These are phyloP conservation scores for Thymelicus acteon DNA, from an alignment of 2,888 invertebrate species.

Conservation along the genomic window DNA sequence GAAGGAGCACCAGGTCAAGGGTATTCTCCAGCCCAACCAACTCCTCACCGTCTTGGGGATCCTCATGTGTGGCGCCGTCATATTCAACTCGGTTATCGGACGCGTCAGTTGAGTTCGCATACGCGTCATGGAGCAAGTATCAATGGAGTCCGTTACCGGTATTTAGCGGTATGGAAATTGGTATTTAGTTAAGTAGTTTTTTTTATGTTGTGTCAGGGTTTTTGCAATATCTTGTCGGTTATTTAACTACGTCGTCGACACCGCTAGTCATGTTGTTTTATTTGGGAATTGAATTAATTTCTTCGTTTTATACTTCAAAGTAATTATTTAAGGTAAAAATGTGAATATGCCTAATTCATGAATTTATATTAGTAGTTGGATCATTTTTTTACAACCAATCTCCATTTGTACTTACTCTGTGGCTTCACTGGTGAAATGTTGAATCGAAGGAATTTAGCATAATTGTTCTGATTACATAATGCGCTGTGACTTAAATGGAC, in stretches of 20 bases:
- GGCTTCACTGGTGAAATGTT: background rate
- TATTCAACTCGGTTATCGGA: slow-evolving; percentile 70
- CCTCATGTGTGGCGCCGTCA: slow-evolving; percentile 65
- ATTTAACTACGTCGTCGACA: no score
- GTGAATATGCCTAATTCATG: background rate
- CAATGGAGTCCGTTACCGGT: background rate
- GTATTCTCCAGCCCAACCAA: slow-evolving; percentile 64
- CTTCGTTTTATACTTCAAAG: background rate
- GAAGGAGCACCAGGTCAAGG: slow-evolving; percentile 48
- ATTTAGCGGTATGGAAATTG: background rate
- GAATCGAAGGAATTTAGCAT: background rate
- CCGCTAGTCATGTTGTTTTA: no score
- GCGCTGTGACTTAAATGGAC: background rate
- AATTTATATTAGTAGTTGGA: background rate
- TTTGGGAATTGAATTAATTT: background rate
- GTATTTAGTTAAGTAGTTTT: no score
- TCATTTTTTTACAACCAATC: no score
- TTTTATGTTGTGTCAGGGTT: no score
- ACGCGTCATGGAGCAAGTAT: background rate
- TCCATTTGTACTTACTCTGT: background rate
- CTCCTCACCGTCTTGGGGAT: slow-evolving; percentile 69
- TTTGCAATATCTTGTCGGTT: no score
- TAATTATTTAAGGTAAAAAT: background rate
- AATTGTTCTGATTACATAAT: background rate
- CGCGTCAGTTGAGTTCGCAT: slow-evolving; percentile 64